Base-by-base conservation (phyloP, 2,113 vertebrate species). In the Crotalus helleri region DNA sequence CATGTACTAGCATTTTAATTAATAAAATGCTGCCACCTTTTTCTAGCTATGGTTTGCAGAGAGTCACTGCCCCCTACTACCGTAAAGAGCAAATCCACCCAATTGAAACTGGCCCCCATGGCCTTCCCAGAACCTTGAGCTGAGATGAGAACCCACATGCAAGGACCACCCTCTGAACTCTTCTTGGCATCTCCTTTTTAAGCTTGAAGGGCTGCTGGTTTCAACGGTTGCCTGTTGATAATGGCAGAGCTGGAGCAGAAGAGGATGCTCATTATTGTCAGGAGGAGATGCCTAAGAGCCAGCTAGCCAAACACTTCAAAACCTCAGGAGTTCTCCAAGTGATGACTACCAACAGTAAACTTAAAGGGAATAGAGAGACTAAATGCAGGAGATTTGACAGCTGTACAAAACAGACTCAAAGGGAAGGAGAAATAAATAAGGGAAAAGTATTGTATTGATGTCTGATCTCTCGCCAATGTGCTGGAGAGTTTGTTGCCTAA, bases 131-230 rank as follows among this genome's bases (percentile, higher is more conserved):
- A 69, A 7, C 1, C 58, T 64, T 0, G 5, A 44, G 23, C 33
- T 8, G n/a, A 39, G 88, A 44, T n/a, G 39, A 9, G 74, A 74
- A 55, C 29, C 11, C 49, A 51, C 5, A 89, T 2, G 15, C 23
- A n/a, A 9, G 15, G 1, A 6, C 6, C 21, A 26, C 49, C 49
- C 51, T 53, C 26, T 26, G 53, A 49, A 0, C 3, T 0, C 12
- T 55, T 3, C 0, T 1, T 17, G 24, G 0, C 39, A 92, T 1
- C 1, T 0, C 8, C 0, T 7, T 39, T 17, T 19, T 4, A 91
- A 23, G 88, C 0, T 86, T 55, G 39, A 49, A 81, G 23, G 2
- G 9, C 15, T 49, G 29, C 26, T 33, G 88, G 85, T 85, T 81
- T 91, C 93, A 23, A 54, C n/a, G 85, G 44, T 64, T 92, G 89